Conservation (phyloP, 1,140 invertebrate species). For the Drosophila tsacasi region DNA sequence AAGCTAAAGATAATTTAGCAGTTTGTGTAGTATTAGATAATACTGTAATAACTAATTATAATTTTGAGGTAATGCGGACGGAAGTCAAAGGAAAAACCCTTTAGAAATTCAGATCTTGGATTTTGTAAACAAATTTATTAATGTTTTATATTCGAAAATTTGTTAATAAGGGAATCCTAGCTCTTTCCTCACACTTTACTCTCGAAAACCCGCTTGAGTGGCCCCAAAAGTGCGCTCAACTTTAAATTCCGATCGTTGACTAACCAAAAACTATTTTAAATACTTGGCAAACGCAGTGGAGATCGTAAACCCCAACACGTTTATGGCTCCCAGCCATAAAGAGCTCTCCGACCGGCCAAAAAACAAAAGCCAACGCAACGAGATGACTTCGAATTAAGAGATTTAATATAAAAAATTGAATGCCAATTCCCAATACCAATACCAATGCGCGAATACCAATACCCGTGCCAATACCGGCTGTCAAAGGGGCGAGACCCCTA, state of each 20-base stretch:
- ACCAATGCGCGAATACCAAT: constrained; percentile 12
- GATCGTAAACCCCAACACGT: constrained; percentile 52
- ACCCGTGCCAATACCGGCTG: constrained; percentile 47
- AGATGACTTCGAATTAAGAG: constrained; percentile 75
- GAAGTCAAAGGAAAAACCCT: no score
- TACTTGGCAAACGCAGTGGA: constrained; percentile 39
- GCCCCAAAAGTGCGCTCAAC: constrained; percentile 24
- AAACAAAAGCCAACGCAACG: constrained; percentile 67
- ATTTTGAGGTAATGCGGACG: no score
- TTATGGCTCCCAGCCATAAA: constrained; percentile 48
- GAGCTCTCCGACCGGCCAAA: constrained; percentile 36
- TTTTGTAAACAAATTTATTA: no score
- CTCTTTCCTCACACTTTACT: neutral
- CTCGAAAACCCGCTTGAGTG: neutral
- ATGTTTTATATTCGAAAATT: no score
- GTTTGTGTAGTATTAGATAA: no score
- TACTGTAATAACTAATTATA: no score
- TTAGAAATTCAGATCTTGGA: no score
- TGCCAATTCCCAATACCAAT: constrained; percentile 49
- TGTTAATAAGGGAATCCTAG: no score
- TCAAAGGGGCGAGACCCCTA: constrained; percentile 57
- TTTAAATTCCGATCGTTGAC: constrained; percentile 33
- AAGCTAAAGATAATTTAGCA: no score
- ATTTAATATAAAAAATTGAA: constrained; percentile 75
- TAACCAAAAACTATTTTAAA: constrained; percentile 40